Base-by-base conservation (phyloP, 2,797 vertebrate genomes). In the Lycodopsis pacificus region DNA sequence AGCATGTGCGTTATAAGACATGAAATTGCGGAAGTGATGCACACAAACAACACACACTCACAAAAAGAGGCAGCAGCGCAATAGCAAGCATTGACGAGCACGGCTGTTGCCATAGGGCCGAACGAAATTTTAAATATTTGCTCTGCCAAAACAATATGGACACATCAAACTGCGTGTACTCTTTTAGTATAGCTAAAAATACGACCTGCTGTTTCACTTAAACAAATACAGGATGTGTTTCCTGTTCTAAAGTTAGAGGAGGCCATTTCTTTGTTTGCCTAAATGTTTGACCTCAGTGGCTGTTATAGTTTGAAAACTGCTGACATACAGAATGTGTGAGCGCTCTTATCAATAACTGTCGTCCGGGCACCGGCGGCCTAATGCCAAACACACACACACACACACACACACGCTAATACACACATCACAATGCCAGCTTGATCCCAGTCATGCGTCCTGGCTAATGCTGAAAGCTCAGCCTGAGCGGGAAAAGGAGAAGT, bases 381-480 rank as follows among this genome's bases (percentile, higher is more conserved):
- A 66, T 65, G 20, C 80, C 68, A 63, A 14, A 71, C 53, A 77
- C 27, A 27, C 27, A 27, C 27, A 27, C 27, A 27, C 27, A 40
- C 71, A 67, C 67, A 67, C 64, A 57, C 51, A 73, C 83, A 58
- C 65, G 14, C 71, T 54, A 51, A 81, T 46, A 63, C 79, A 80
- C 76, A 90, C 69, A 79, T 30, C 63, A 72, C 71, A 86, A 79
- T 74, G 77, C 73, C 61, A 83, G 80, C 86, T 86, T 90, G 84
- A 92, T 90, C 91, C 89, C 8, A 82, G 91, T 92, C 91, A 93
- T 88, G 91, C n/a, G 67, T 87, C 68, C 20, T 71, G 87, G 84
- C 87, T 92, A 86, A 90, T 78, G 65, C 86, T 79, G 75, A 69
- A 49, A 79, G 71, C 56, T 44, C 71, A 73, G 68, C 57, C 19